phyloP scores from a whole-genome alignment of 2,113 vertebrate species.

The Heterochromis multidens region DNA sequence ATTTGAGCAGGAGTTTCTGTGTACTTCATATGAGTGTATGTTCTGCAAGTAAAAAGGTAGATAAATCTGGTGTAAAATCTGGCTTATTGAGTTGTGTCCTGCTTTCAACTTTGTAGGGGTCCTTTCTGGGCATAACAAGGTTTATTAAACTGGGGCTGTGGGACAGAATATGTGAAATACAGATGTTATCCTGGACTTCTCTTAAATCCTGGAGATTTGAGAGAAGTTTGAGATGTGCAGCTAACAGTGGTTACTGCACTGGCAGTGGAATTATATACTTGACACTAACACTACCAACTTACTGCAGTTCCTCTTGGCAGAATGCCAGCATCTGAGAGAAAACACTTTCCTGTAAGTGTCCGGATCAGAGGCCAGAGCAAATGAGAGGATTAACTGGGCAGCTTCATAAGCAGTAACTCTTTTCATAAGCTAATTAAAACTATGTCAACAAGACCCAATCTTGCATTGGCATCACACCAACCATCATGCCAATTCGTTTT shows the following conservation, averaged over 20 bases:
- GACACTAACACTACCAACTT: background rate
- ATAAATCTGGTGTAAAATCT: background rate
- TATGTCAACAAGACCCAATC: background rate
- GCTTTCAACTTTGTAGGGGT: conserved; percentile 17
- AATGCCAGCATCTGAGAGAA: background rate
- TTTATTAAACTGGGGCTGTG: conserved; percentile 58
- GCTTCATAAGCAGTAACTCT: background rate
- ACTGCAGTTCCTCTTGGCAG: background rate
- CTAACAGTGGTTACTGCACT: background rate
- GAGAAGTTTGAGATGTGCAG: background rate
- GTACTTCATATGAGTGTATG: background rate
- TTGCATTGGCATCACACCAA: background rate
- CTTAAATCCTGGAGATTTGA: background rate
- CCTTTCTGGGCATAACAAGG: conserved; percentile 12
- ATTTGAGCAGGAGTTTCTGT: background rate
- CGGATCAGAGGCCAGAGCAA: background rate
- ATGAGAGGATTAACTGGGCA: background rate
- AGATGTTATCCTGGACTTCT: conserved; percentile 37
- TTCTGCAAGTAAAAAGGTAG: background rate
- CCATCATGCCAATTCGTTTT: background rate
- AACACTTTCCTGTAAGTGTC: background rate
- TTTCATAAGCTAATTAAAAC: background rate
- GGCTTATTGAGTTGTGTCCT: conserved; percentile 20
- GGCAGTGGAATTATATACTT: background rate
- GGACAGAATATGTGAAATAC: conserved; percentile 41